A percentile compares a stretch with the other conserved stretches of the same genome.
phyloP scores from a whole-genome alignment of 2,888 invertebrate genomes.

The Chrysopilus asiliformis region DNA sequence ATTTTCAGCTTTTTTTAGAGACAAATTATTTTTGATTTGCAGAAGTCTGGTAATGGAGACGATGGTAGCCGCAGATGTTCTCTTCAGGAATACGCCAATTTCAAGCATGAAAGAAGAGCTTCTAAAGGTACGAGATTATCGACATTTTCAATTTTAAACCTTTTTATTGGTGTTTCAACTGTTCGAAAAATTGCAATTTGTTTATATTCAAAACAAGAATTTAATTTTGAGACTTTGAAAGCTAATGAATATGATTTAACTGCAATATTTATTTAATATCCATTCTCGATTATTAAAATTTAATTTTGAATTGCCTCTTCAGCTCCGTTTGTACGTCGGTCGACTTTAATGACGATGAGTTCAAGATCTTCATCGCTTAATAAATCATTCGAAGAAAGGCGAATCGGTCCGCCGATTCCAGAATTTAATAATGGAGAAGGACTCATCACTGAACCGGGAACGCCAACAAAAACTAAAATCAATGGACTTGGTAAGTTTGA shows the following conservation, averaged over 20 bases:
- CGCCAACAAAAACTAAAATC: slow-evolving; percentile 12
- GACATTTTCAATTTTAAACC: slow-evolving; percentile 6
- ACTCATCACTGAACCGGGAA: slow-evolving; percentile 11
- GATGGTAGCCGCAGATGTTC: slow-evolving; percentile 30
- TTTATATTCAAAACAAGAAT: slow-evolving; percentile 1
- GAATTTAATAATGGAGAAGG: slow-evolving; percentile 7
- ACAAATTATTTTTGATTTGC: background rate
- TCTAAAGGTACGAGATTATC: slow-evolving; percentile 16
- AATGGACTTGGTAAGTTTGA: too few species aligned
- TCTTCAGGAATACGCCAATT: slow-evolving; percentile 29
- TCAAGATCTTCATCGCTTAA: slow-evolving; percentile 5
- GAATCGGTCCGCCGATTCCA: slow-evolving; percentile 4
- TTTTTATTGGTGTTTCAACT: background rate
- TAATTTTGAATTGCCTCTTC: slow-evolving; percentile 1
- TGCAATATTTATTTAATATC: background rate
- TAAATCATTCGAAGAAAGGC: slow-evolving; percentile 8
- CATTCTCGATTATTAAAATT: background rate
- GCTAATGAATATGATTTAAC: background rate
- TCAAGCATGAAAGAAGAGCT: too few species aligned
- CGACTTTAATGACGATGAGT: slow-evolving; percentile 6
- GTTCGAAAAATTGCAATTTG: background rate
- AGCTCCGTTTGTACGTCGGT: slow-evolving; percentile 8
- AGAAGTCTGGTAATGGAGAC: slow-evolving; percentile 20
- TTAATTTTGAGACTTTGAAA: background rate
- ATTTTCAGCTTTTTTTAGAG: background rate